Evolutionary conservation across 2,888 invertebrate genomes (phyloP).

Genomic region (Lasioglossum pauxillum): DNA sequence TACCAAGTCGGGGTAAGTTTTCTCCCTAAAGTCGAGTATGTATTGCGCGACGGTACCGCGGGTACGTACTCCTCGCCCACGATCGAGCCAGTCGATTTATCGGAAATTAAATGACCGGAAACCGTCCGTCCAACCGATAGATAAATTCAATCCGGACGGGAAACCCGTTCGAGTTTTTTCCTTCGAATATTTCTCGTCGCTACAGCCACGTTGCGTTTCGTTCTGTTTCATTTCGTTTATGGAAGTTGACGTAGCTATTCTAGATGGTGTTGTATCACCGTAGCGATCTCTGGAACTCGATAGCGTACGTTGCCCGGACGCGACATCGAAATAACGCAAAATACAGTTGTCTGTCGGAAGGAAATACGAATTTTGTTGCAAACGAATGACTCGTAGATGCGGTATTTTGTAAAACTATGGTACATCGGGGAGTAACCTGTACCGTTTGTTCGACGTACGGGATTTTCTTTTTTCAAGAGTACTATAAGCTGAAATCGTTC

Average conservation of each 20-base stretch:
- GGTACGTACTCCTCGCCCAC: not conserved
- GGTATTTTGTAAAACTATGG: not conserved
- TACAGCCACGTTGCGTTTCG: not conserved
- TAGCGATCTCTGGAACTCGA: not conserved
- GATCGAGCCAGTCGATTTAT: not conserved
- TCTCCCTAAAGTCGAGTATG: not conserved
- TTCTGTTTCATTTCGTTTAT: not conserved
- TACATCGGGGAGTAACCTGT: not conserved
- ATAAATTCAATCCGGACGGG: not conserved
- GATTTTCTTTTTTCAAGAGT: not conserved
- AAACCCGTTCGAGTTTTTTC: not conserved
- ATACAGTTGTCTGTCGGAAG: not conserved
- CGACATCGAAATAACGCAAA: not conserved
- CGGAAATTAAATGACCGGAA: not conserved
- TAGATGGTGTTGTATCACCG: not conserved
- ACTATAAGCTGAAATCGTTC: not conserved
- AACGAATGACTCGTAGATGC: not conserved
- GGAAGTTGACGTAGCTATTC: not conserved
- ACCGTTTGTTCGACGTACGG: not conserved
- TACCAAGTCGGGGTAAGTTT: conserved; percentile 91
- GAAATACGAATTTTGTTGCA: not conserved
- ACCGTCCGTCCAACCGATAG: not conserved
- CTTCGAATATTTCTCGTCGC: not conserved
- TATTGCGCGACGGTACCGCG: not conserved
- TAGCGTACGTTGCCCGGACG: not conserved